Evolutionary conservation across 37 sponge, comb jelly and placozoan species (phyloP).

Genomic region (Bolinopsis microptera): DNA sequence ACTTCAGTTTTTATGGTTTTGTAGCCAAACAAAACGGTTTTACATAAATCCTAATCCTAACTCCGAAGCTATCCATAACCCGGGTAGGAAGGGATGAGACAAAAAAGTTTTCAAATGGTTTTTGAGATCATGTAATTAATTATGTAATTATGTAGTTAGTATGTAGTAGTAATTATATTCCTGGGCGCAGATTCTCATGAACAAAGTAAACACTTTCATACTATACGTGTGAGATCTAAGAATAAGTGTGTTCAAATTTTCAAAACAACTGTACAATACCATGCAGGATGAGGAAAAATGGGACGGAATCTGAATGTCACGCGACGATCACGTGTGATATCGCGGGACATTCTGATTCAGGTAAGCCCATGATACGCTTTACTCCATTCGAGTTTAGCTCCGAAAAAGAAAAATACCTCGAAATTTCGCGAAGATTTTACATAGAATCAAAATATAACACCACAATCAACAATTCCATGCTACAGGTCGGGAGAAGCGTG

Average conservation of each 20-base stretch:
- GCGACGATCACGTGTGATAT: background rate
- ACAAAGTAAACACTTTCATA: background rate
- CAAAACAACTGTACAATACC: slow-evolving; percentile 63
- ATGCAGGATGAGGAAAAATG: background rate
- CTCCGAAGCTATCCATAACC: too few relatives aligned
- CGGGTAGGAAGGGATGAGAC: too few relatives aligned
- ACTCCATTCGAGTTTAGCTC: background rate
- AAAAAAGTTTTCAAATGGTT: too few relatives aligned
- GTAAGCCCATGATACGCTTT: background rate
- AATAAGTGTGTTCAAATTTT: slow-evolving; percentile 24
- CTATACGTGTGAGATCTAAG: slow-evolving; percentile 39
- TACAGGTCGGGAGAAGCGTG: background rate
- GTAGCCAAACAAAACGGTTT: too few relatives aligned
- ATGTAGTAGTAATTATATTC: too few relatives aligned
- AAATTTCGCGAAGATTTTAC: slow-evolving; percentile 57
- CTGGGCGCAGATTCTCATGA: too few relatives aligned
- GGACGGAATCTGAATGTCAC: background rate
- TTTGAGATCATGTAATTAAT: too few relatives aligned
- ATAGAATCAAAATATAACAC: slow-evolving; percentile 57
- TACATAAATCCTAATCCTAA: too few relatives aligned
- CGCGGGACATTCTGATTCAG: background rate
- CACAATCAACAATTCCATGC: slow-evolving; percentile 23
- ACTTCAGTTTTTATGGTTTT: too few relatives aligned
- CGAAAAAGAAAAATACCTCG: slow-evolving; percentile 19
- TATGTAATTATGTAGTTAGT: too few relatives aligned